Conservation (phyloP, 2,888 invertebrate species). For the Autographa pulchrina region DNA sequence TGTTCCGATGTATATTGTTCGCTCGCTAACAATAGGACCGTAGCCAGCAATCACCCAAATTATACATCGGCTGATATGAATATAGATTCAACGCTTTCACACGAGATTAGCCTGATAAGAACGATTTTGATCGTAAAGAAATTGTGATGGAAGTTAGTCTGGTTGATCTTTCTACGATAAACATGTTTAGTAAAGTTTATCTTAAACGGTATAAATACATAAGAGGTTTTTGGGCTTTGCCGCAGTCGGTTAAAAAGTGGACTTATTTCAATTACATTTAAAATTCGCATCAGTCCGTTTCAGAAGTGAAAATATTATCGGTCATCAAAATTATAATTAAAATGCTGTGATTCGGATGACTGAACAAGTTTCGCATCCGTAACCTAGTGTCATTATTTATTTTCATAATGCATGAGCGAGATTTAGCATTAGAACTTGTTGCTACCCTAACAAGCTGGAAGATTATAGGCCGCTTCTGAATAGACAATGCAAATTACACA, state of each 20-base stretch:
- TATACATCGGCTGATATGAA: conserved; percentile 53
- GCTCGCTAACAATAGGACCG: conserved; percentile 52
- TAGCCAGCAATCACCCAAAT: conserved; percentile 63
- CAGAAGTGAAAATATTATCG: too few species aligned
- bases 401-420: background rate
- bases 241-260: too few species aligned
- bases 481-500: conserved; percentile 50
- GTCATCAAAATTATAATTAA: background rate
- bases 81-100: conserved; percentile 57
- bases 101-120: conserved; percentile 39
- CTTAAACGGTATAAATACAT: too few species aligned
- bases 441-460: conserved; percentile 22
- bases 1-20: conserved; percentile 49
- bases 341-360: background rate
- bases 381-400: background rate
- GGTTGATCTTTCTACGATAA: too few species aligned
- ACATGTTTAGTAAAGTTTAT: too few species aligned
- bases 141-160: background rate
- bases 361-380: background rate
- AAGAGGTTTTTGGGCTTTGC: too few species aligned
- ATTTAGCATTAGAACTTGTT: background rate
- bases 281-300: too few species aligned
- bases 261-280: too few species aligned
- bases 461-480: conserved; percentile 25
- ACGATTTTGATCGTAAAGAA: background rate